These are phyloP conservation scores for Pocillopora verrucosa DNA, from an alignment of 64 coral and sea anemone species.

Conservation along the genomic window DNA sequence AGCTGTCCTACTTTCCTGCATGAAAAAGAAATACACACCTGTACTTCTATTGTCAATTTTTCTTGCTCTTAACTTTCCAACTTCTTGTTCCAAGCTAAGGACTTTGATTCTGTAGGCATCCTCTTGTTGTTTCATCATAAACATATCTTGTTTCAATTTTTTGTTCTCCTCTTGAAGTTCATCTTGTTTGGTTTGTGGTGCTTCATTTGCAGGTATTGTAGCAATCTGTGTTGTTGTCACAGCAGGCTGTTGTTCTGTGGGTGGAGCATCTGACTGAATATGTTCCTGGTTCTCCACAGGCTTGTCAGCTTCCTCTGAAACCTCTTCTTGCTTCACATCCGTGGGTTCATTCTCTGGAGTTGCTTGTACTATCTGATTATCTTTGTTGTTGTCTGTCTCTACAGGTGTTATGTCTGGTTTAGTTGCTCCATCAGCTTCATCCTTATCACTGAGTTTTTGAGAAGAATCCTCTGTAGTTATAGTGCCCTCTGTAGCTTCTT, in stretches of 20 bases:
- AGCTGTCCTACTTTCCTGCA: too few relatives aligned
- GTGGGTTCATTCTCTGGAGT: neutral
- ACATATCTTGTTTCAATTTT: slow-evolving; percentile 59
- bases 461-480: neutral
- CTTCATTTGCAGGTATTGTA: neutral
- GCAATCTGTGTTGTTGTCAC: neutral
- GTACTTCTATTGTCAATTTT: slow-evolving; percentile 27
- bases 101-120: slow-evolving; percentile 59
- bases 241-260: neutral
- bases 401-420: neutral
- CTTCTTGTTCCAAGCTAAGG: slow-evolving; percentile 60
- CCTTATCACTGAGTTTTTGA: neutral
- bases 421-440: neutral
- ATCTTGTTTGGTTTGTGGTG: slow-evolving; percentile 8
- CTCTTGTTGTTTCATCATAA: slow-evolving; percentile 57
- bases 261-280: neutral
- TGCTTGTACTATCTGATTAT: neutral
- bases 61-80: slow-evolving; percentile 47
- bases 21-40: neutral
- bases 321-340: neutral
- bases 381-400: neutral
- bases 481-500: neutral
- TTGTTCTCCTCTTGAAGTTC: slow-evolving; percentile 60
- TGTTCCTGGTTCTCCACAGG: neutral
- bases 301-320: neutral